Percentiles rank a stretch among this genome's conserved stretches.
phyloP scores from a whole-genome alignment of 2,113 vertebrate genomes.

The Penelope pileata region DNA sequence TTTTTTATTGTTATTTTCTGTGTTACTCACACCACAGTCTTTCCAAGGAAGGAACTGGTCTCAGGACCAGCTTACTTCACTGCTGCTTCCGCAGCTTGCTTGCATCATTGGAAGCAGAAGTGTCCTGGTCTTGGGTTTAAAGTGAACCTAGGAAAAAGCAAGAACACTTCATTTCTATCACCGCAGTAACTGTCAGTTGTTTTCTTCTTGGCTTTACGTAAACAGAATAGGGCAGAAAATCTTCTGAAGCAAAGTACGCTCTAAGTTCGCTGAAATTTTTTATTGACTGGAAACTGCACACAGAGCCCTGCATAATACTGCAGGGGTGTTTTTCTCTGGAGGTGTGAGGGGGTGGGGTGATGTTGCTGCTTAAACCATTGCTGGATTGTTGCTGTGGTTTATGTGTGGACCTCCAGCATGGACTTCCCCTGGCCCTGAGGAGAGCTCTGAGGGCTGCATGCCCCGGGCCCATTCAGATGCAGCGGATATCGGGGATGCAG shows the following conservation, averaged over 20 bases:
- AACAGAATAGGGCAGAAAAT: neutral
- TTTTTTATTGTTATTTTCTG: neutral
- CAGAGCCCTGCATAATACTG: neutral
- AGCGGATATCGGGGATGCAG: neutral
- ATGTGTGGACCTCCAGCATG: fast-evolving
- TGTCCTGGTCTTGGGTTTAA: neutral
- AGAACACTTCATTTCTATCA: neutral
- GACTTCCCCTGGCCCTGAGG: neutral
- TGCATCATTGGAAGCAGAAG: neutral
- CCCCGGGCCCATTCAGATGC: neutral
- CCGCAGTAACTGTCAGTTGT: neutral
- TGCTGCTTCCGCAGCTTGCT: neutral
- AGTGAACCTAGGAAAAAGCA: neutral
- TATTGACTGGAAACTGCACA: neutral
- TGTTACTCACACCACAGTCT: neutral
- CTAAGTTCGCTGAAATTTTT: neutral
- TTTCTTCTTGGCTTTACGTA: neutral
- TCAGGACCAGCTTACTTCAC: neutral
- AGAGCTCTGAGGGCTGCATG: neutral
- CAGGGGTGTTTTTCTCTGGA: neutral
- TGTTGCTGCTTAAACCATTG: neutral
- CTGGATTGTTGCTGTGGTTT: neutral
- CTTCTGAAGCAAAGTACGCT: neutral
- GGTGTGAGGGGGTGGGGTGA: neutral
- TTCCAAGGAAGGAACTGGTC: neutral